phyloP scores from a whole-genome alignment of 2,113 vertebrate species.

The Panthera uncia region DNA sequence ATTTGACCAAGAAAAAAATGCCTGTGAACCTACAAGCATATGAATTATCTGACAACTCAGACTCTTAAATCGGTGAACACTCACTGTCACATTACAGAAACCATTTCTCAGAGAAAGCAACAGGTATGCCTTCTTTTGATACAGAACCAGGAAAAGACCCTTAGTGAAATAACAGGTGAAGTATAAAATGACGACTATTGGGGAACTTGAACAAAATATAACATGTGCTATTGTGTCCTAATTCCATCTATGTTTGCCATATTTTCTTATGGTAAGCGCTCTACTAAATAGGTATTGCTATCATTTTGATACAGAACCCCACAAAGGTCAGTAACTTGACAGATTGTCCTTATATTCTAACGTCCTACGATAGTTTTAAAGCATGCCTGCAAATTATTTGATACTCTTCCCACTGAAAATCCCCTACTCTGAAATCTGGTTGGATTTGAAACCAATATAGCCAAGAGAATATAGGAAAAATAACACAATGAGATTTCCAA shows the following conservation, averaged over 20 bases:
- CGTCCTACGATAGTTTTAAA: not conserved
- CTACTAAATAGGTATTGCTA: not conserved
- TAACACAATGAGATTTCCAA: not conserved
- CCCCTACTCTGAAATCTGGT: not conserved
- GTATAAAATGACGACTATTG: not conserved
- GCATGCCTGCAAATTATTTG: not conserved
- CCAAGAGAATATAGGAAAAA: not conserved
- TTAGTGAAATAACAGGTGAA: not conserved
- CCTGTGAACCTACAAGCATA: not conserved
- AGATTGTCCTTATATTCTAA: not conserved
- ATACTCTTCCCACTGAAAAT: not conserved
- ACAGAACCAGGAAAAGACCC: not conserved
- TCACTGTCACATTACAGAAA: not conserved
- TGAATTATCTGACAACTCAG: not conserved
- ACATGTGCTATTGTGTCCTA: accelerated
- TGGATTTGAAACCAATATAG: not conserved
- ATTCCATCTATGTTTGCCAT: not conserved
- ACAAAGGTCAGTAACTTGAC: not conserved
- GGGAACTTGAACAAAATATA: not conserved
- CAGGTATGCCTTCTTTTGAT: accelerated
- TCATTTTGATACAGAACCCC: not conserved
- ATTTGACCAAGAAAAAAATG: not conserved
- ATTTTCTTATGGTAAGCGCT: not conserved
- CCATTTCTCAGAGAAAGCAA: not conserved
- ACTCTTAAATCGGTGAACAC: not conserved